Conservation (phyloP, 2,113 vertebrate species). For the Apodemus sylvaticus region DNA sequence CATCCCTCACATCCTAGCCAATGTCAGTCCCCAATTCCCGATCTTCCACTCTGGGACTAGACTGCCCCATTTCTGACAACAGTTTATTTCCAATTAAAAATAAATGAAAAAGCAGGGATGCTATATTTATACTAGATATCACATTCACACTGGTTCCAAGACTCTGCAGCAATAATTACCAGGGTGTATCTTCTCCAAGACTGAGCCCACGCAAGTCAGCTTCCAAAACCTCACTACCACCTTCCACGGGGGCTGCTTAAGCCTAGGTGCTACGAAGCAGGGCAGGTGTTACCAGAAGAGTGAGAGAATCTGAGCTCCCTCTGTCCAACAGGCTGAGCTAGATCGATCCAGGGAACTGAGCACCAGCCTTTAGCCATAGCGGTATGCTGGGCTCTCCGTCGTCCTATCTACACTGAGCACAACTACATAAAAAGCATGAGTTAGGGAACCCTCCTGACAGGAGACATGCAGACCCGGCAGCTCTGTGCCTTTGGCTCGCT, state of each 20-base stretch:
- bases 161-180: constrained; percentile 46
- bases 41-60: background rate
- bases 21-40: background rate
- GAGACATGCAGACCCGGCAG: background rate
- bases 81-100: constrained; percentile 60
- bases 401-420: background rate
- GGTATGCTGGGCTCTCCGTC: background rate
- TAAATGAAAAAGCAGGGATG: constrained; percentile 35
- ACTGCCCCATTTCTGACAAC: constrained; percentile 12
- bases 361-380: background rate
- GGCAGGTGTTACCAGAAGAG: background rate
- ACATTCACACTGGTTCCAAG: constrained; percentile 64
- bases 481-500: background rate
- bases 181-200: background rate
- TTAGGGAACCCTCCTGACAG: background rate
- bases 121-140: constrained; percentile 32
- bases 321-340: background rate
- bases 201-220: background rate
- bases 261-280: background rate
- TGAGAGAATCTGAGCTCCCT: background rate
- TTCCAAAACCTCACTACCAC: background rate
- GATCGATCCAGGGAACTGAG: background rate
- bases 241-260: background rate
- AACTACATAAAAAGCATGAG: background rate
- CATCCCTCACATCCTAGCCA: background rate